Evolutionary conservation across 2,797 vertebrate species (phyloP).

Genomic region (Squalus acanthias): DNA sequence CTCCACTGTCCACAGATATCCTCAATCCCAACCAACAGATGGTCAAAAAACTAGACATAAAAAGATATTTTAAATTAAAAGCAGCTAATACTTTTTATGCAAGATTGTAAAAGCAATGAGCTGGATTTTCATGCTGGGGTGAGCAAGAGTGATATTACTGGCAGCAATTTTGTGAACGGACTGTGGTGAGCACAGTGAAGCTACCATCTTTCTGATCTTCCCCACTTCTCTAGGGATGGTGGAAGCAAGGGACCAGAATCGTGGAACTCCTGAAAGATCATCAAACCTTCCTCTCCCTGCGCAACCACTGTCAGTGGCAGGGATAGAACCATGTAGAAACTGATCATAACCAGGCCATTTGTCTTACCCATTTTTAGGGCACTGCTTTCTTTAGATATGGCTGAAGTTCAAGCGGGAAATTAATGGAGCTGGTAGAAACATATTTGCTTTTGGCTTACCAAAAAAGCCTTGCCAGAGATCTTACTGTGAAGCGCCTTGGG

Average conservation of each 20-base stretch:
- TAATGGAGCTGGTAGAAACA: not conserved
- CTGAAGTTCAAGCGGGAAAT: not conserved
- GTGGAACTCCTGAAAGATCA: not conserved
- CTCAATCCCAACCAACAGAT: conserved; percentile 85
- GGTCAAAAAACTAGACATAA: conserved; percentile 79
- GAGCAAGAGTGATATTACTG: not conserved
- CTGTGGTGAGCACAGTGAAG: not conserved
- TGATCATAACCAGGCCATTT: not conserved
- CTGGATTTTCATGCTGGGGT: not conserved
- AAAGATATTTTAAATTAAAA: not conserved
- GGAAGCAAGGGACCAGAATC: not conserved
- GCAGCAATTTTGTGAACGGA: not conserved
- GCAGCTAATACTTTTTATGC: not conserved
- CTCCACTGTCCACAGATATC: conserved; percentile 97
- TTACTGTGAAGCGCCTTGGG: too few species aligned
- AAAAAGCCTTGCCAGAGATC: too few species aligned
- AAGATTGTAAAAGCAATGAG: too few species aligned
- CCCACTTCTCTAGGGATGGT: not conserved
- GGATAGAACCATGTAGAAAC: not conserved
- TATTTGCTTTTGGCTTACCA: too few species aligned
- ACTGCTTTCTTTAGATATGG: not conserved
- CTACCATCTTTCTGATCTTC: not conserved
- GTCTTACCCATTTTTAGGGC: not conserved
- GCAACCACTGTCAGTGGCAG: not conserved
- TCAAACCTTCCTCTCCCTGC: not conserved